These are phyloP conservation scores for Tachystola acroxantha DNA, from an alignment of 2,888 invertebrate genomes.

Conservation along the genomic window DNA sequence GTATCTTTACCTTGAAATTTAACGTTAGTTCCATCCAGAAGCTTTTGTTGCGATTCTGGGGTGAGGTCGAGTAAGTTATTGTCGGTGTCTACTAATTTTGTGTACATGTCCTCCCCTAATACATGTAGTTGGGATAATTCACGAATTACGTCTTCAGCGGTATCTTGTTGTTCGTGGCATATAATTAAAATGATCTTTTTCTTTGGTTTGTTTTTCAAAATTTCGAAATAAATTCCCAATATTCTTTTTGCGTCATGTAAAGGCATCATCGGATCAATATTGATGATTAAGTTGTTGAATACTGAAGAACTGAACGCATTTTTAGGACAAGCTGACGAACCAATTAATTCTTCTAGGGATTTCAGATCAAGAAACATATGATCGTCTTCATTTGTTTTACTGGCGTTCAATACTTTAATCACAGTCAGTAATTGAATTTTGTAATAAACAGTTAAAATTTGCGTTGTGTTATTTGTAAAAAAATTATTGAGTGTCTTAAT, in stretches of 20 bases:
- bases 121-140: neutral
- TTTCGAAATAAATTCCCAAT: too few relatives aligned
- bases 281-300: neutral
- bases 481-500: neutral
- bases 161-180: neutral
- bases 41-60: neutral
- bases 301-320: neutral
- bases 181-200: neutral
- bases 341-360: neutral
- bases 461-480: neutral
- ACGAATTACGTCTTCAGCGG: neutral
- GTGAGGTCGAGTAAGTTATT: neutral
- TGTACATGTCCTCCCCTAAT: neutral
- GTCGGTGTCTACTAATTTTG: neutral
- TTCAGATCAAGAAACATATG: neutral
- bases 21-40: neutral
- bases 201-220: neutral
- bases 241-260: neutral
- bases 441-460: neutral
- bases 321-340: neutral
- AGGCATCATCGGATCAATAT: neutral
- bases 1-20: neutral
- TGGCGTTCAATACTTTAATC: neutral
- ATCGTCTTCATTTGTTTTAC: neutral
- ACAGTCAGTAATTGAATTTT: neutral